These are phyloP conservation scores for Sturmia bella DNA, from an alignment of 2,888 invertebrate genomes.

Conservation along the genomic window DNA sequence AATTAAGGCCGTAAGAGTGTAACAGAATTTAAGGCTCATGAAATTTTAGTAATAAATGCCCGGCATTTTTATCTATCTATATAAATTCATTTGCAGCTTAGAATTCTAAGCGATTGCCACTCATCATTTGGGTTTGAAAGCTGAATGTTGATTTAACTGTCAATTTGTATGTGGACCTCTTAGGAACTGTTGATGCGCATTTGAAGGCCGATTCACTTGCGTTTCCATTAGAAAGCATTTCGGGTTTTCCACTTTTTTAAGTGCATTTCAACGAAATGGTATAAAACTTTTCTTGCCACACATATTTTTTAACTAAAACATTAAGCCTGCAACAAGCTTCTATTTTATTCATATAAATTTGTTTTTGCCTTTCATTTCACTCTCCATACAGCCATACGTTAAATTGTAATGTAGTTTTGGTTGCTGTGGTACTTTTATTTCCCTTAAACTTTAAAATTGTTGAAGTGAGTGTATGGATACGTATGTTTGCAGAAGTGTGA, in stretches of 20 bases:
- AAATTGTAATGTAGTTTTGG: slow-evolving; percentile 51
- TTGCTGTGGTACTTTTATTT: slow-evolving; percentile 54
- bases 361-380: slow-evolving; percentile 16
- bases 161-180: slow-evolving; percentile 4
- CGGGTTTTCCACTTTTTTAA: slow-evolving; percentile 40
- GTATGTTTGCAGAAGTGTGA: not conserved
- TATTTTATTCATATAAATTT: not conserved
- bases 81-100: not conserved
- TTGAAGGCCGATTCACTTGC: slow-evolving; percentile 47
- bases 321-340: slow-evolving; percentile 58
- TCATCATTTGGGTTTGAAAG: not conserved
- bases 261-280: slow-evolving; percentile 52
- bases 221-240: slow-evolving; percentile 40
- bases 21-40: no score
- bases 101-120: not conserved
- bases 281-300: slow-evolving; percentile 61
- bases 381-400: slow-evolving; percentile 36
- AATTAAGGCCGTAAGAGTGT: no score
- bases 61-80: not conserved
- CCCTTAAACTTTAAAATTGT: slow-evolving; percentile 50
- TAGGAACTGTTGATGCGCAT: slow-evolving; percentile 44
- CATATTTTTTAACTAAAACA: slow-evolving; percentile 57
- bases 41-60: not conserved
- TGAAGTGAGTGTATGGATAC: slow-evolving; percentile 16
- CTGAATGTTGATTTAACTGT: not conserved